Base-by-base conservation (phyloP, 2,888 invertebrate genomes). In the Perizoma affinitatum region DNA sequence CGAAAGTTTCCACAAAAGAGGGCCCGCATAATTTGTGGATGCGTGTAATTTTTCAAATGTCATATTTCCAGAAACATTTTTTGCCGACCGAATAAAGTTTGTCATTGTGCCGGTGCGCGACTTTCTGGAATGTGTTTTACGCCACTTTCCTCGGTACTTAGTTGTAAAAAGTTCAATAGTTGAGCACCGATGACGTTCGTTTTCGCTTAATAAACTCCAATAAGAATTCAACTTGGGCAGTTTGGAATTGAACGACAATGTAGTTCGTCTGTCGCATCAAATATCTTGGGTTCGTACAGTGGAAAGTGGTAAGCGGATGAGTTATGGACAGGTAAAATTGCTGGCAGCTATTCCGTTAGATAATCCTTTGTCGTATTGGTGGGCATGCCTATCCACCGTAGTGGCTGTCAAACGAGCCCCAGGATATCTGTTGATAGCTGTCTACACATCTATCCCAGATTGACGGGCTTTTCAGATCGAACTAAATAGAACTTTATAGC, bases 41-140 rank as follows among this genome's bases (percentile, higher is more conserved):
- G 90, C 86, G 90, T 90, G 90, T 92, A 90, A 92, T 92, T 91
- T 92, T 89, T 92, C 90, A 91, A 86, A 90, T 86, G 90, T 92
- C 91, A 91, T 88, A 89, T 90, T 90, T 90, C 90, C 90, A 87
- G 86, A 86, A 84, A 86, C 86, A 83, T 80, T 84, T 86, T 83
- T 69, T 84, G 79, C 81, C 84, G 76, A 84, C 82, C 80, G 81
- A 84, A 85, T 83, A 89, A 91, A 91, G 82, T 91, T 91, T 71
- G 74, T 87, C 77, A 87, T 91, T 92, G 88, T 92, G 82, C 54
- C 79, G 69, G 78, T 72, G 76, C 33, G 78, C 76, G 87, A 88
- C 87, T 90, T 88, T 87, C 82, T 82, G 82, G 80, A 83, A 83
- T 82, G 79, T 83, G 79, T 82, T 79, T 77, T 82, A 67, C 75